Percentiles rank a stretch among this genome's conserved stretches.
Conservation (phyloP, 2,797 vertebrate genomes). For the Alosa sapidissima region DNA sequence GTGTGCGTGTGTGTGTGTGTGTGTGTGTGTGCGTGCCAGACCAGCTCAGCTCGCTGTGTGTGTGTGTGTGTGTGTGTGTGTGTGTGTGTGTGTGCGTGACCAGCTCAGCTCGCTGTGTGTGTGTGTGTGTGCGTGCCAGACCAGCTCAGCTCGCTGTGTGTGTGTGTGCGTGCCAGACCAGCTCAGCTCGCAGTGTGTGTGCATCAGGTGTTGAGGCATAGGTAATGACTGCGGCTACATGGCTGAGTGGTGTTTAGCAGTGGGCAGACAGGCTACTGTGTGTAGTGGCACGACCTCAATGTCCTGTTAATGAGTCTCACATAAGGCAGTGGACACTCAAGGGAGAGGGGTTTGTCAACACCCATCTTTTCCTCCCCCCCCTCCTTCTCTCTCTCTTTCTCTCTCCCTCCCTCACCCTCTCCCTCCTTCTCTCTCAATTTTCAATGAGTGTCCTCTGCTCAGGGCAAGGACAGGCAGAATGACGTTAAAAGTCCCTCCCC, state of each 20-base stretch:
- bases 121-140: neutral
- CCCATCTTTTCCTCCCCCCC: neutral
- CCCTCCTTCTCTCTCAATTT: neutral
- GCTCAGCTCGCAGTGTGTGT: neutral
- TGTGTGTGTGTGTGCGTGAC: neutral
- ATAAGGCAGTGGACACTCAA: neutral
- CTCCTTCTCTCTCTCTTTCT: neutral
- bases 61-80: neutral
- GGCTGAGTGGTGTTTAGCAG: neutral
- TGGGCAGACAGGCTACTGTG: neutral
- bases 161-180: neutral
- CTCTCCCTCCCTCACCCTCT: neutral
- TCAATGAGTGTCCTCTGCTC: slow-evolving; percentile 22
- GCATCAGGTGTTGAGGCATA: neutral
- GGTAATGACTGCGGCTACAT: neutral
- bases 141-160: neutral
- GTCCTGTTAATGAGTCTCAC: slow-evolving; percentile 3
- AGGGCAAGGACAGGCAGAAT: slow-evolving; percentile 6
- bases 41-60: too few species aligned
- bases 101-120: too few species aligned
- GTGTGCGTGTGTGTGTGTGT: neutral
- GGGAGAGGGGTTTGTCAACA: neutral
- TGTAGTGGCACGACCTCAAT: slow-evolving; percentile 3
- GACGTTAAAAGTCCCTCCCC: slow-evolving; percentile 21
- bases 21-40: neutral